Conservation (phyloP, 1,140 invertebrate genomes). For the Macrobrachium nipponense region DNA sequence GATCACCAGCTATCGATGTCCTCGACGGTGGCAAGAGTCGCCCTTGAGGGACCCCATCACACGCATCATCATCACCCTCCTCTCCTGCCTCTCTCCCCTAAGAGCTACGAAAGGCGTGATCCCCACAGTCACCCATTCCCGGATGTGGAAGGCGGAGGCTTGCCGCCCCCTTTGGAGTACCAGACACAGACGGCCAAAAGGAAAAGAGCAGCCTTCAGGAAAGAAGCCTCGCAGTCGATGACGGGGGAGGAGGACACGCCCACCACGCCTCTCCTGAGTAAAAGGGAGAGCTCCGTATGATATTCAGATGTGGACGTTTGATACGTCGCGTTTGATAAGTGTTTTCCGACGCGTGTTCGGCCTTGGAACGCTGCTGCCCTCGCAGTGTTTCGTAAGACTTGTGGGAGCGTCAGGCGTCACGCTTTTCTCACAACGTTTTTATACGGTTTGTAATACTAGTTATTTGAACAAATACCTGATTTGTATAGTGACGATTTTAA, state of each 20-base stretch:
- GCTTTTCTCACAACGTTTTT: too few species aligned
- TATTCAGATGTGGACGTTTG: background rate
- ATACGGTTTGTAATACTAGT: too few species aligned
- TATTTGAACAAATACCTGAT: too few species aligned
- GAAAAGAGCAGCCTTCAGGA: background rate
- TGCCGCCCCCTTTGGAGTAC: constrained; percentile 16
- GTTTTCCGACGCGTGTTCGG: too few species aligned
- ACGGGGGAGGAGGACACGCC: constrained; percentile 22
- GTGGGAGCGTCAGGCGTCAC: too few species aligned
- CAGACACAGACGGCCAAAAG: constrained; percentile 18
- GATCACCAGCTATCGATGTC: too few species aligned
- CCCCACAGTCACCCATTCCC: constrained; percentile 6
- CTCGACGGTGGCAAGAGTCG: too few species aligned
- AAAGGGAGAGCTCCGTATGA: constrained; percentile 50
- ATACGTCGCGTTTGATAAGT: too few species aligned
- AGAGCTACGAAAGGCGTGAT: background rate
- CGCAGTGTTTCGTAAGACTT: too few species aligned
- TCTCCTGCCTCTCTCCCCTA: background rate
- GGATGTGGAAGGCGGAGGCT: constrained; percentile 1
- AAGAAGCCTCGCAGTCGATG: constrained; percentile 1
- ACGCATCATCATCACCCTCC: background rate
- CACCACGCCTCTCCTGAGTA: constrained; percentile 4
- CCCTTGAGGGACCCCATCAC: background rate
- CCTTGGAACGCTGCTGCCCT: too few species aligned
- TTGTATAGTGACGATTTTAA: too few species aligned